phyloP scores from a whole-genome alignment of 1,140 invertebrate species.

The Drosophila elegans region DNA sequence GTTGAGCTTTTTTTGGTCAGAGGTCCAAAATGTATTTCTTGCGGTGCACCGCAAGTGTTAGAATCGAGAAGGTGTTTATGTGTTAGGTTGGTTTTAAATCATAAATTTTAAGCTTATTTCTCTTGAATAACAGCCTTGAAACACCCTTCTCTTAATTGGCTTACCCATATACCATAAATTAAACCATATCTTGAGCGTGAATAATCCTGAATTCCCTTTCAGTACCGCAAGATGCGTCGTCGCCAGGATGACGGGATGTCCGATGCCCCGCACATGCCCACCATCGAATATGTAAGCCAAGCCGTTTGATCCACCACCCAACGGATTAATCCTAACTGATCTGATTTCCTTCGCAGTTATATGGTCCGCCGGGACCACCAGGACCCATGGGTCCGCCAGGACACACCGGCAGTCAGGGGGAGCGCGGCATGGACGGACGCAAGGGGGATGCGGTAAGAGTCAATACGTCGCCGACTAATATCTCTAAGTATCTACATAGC shows the following conservation, averaged over 20 bases:
- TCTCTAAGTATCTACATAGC: conserved; percentile 31
- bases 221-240: conserved; percentile 95
- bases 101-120: too few relatives aligned
- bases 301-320: neutral
- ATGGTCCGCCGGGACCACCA: conserved; percentile 83
- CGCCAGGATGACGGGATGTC: conserved; percentile 88
- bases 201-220: conserved; percentile 86
- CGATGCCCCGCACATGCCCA: conserved; percentile 82
- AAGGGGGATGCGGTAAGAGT: conserved; percentile 93
- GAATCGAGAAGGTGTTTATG: too few relatives aligned
- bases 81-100: too few relatives aligned
- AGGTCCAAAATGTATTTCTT: too few relatives aligned
- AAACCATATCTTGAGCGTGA: neutral
- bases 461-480: conserved; percentile 1
- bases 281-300: conserved; percentile 84
- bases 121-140: too few relatives aligned
- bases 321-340: neutral
- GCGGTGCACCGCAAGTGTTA: too few relatives aligned
- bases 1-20: too few relatives aligned
- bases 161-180: neutral
- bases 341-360: conserved; percentile 53
- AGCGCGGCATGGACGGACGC: conserved; percentile 91
- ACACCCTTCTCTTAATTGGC: neutral
- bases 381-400: conserved; percentile 91
- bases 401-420: conserved; percentile 91